Evolutionary conservation across 2,797 vertebrate genomes (phyloP), one percentile per base, ranked within the genome.

Genomic region (Falco peregrinus): DNA sequence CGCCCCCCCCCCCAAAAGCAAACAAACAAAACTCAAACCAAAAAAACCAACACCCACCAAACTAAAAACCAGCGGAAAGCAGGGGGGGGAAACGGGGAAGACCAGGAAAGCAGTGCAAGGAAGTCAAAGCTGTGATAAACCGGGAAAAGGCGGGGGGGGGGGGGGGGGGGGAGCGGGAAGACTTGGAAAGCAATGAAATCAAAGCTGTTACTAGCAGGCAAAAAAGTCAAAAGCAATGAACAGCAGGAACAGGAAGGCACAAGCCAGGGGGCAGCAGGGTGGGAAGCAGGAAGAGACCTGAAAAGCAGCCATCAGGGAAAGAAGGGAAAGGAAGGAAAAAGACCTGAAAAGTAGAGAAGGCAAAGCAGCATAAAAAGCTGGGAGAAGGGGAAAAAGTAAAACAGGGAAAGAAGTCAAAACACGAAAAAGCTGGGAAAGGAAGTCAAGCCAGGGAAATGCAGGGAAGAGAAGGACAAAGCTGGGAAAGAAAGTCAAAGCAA

Each of bases 131-230:
- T 14, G 39, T 12, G 14, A 69, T 11, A 69, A 70, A 64, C 3
- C 31, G n/a, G 50, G 67, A 53, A 82, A 81, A 61, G 43, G 47
- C 35, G 7, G 10, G 43, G 15, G 26, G 37, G 9, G 37, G 37
- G 9, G 37, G 37, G 14, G 3, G 12, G 10, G 4, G 37, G 37
- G 11, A 17, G 2, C 12, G 3, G 14, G 10, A 3, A 29, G 25
- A 53, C 26, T 15, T 31, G 45, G 59, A 69, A 75, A 75, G n/a
- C 39, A 41, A 10, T 16, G 16, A 69, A 83, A 74, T 24, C 19
- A 68, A 35, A 61, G 19, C 18, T n/a, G 21, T 67, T 57, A 28
- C 13, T 48, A 12, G 13, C 51, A 48, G 26, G 41, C 47, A 48
- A 48, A 45, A 10, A 64, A 60, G 28, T 54, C 56, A 69, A 53